Evolutionary conservation across 2,888 invertebrate genomes (phyloP), one percentile per base, ranked within the genome.

Genomic region (Brachyptera putata): DNA sequence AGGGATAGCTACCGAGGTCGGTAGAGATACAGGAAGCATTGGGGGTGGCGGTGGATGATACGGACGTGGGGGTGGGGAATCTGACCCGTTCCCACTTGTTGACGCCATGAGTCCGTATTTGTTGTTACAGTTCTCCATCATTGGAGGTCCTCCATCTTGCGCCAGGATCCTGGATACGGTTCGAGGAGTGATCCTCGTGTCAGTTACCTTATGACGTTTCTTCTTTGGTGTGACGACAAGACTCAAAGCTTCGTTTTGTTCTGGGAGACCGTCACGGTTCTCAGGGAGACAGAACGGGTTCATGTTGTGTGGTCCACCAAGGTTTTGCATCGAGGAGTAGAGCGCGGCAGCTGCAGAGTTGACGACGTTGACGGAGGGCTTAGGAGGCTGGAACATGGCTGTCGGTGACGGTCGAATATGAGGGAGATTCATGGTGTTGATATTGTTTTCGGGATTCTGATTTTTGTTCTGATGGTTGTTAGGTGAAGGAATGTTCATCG

Each of bases 191-290:
- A 95, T 91, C 68, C 95, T 82, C 58, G 94, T 93, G 72, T 95
- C 95, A 36, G 96, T 96, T 70, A 95, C 92, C 88, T 97, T 97
- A 73, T 96, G 95, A 59, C 97, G 83, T 78, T 95, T 96, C 81
- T 95, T 96, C 78, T 95, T 95, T 1, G 93, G 92, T 49, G 92
- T 91, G 68, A 96, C 94, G 61, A 97, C 95, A 69, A 96, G 82
- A 73, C 95, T 94, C 60, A 97, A 84, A 2, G 96, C 95, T 74
- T 95, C 95, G 75, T 92, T 92, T 75, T 94, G 93, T 74, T 94
- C 94, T 41, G 90, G 86, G 87, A 62, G 56, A 65, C 75, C 70
- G 66, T 74, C 61, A 64, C 70, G 70, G 67, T 72, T 74, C 67
- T 79, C 85, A 71, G 81, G 79, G 76, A 82, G 76, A 69, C 82